A percentile compares a stretch with the other conserved stretches of the same genome.
phyloP scores from a whole-genome alignment of 2,888 invertebrate genomes.

The Lordiphosa fenestrarum region DNA sequence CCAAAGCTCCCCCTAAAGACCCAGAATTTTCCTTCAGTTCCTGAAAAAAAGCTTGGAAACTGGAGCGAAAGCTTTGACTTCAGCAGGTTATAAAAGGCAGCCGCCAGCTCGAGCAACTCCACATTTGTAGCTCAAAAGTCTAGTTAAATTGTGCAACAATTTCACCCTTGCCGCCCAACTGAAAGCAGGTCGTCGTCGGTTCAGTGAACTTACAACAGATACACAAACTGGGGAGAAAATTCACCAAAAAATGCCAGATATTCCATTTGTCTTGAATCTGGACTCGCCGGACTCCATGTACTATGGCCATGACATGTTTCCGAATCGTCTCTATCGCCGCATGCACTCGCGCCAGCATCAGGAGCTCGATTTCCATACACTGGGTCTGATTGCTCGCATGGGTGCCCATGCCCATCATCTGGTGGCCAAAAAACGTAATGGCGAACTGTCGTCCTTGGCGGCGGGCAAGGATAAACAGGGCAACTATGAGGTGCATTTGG shows the following conservation, averaged over 20 bases:
- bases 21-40: constrained; percentile 31
- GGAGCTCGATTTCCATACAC: constrained; percentile 68
- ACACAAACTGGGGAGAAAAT: constrained; percentile 37
- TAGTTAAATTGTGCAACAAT: constrained; percentile 30
- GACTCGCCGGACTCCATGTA: constrained; percentile 69
- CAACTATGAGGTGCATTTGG: constrained; percentile 84
- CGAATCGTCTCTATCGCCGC: constrained; percentile 72
- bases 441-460: constrained; percentile 43
- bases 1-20: constrained; percentile 11
- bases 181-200: constrained; percentile 53
- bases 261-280: constrained; percentile 76
- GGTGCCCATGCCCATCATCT: constrained; percentile 71
- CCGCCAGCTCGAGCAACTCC: constrained; percentile 32
- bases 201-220: constrained; percentile 60
- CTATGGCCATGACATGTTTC: constrained; percentile 76
- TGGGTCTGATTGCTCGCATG: constrained; percentile 71
- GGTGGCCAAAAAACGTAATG: constrained; percentile 48
- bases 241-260: constrained; percentile 62
- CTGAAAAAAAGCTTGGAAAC: constrained; percentile 33
- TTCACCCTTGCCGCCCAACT: constrained; percentile 39
- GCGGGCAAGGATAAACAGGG: constrained; percentile 82
- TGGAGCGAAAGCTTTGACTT: not conserved
- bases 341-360: constrained; percentile 69
- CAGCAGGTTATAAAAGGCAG: constrained; percentile 45
- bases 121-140: constrained; percentile 46